These are phyloP conservation scores for Xiphorhynchus elegans DNA, from an alignment of 2,113 vertebrate species.

Conservation along the genomic window DNA sequence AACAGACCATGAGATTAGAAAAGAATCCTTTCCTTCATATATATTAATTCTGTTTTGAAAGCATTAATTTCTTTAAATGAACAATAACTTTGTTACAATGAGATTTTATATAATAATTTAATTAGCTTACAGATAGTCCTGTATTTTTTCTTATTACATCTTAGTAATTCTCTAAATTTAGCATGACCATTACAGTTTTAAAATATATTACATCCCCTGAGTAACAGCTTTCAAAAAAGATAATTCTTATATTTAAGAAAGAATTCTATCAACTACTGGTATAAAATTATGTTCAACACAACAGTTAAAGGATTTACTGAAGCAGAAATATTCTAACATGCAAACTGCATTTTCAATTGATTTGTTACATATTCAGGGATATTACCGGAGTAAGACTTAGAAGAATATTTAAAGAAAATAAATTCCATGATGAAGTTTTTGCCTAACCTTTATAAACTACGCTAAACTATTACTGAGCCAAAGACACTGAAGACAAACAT, in stretches of 20 bases:
- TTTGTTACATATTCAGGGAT: neutral
- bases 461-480: neutral
- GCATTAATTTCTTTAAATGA: neutral
- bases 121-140: neutral
- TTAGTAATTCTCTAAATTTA: neutral
- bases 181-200: neutral
- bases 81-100: neutral
- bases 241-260: neutral
- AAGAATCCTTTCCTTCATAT: neutral
- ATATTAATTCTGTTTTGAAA: constrained; percentile 32
- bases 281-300: neutral
- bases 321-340: neutral
- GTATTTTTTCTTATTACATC: neutral
- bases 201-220: neutral
- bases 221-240: neutral
- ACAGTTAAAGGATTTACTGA: neutral
- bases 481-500: neutral
- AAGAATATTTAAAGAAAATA: neutral
- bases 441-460: neutral
- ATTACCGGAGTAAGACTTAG: neutral
- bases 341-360: neutral
- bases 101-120: neutral
- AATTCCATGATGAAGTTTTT: neutral
- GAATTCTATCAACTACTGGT: neutral
- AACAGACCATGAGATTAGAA: neutral